These are phyloP conservation scores for Cavia aperea DNA, from an alignment of 2,113 vertebrate genomes.

Conservation along the genomic window DNA sequence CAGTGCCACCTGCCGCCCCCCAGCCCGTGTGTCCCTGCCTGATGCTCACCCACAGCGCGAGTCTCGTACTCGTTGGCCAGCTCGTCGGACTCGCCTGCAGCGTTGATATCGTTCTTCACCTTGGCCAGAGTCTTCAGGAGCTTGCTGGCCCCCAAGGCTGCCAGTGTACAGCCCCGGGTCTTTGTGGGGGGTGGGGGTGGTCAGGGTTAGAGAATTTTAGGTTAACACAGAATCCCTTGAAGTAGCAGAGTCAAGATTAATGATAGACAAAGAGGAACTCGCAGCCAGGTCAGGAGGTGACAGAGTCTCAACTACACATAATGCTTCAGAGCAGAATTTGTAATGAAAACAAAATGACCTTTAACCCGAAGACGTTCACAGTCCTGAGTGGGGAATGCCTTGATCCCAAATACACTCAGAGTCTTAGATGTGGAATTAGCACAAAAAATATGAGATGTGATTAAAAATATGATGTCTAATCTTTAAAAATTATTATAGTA, in stretches of 20 bases:
- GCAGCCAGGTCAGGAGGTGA: not conserved
- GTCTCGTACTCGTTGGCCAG: constrained; percentile 90
- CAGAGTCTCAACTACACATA: not conserved
- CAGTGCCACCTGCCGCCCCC: rapidly evolving
- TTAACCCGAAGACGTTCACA: not conserved
- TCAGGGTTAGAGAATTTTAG: not conserved
- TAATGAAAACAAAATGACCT: not conserved
- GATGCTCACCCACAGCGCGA: constrained; percentile 86
- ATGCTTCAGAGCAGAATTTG: not conserved
- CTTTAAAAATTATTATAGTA: not conserved
- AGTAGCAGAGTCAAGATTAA: not conserved
- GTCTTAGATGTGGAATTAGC: not conserved
- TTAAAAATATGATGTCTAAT: not conserved
- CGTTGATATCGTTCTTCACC: constrained; percentile 86
- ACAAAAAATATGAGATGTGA: not conserved
- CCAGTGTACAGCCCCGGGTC: constrained; percentile 87
- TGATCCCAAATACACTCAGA: not conserved
- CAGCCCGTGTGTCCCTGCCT: rapidly evolving
- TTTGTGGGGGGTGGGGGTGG: not conserved
- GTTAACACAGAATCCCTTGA: not conserved
- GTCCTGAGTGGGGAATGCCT: not conserved
- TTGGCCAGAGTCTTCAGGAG: constrained; percentile 90
- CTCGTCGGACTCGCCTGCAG: constrained; percentile 83
- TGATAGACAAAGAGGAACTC: not conserved
- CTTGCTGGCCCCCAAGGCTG: constrained; percentile 92